These are phyloP conservation scores for Clarias macrocephalus DNA, from an alignment of 2,113 vertebrate genomes.

Conservation along the genomic window DNA sequence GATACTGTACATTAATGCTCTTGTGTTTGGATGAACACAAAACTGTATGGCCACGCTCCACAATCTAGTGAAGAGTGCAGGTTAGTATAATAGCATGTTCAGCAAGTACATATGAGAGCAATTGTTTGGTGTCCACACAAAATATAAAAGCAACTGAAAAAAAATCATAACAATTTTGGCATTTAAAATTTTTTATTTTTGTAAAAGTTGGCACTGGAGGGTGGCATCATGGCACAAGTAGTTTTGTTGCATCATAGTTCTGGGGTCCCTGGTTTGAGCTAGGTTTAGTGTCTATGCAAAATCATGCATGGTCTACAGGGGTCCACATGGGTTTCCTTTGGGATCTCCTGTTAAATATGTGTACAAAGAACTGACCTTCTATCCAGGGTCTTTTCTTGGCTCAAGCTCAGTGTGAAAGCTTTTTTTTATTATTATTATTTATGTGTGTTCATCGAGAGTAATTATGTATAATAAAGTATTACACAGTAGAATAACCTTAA, in stretches of 20 bases:
- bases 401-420: not conserved
- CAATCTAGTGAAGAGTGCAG: not conserved
- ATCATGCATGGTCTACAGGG: not conserved
- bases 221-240: not conserved
- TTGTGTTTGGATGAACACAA: not conserved
- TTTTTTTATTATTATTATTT: not conserved
- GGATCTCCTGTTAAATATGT: not conserved
- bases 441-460: not conserved
- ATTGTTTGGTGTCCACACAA: not conserved
- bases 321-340: not conserved
- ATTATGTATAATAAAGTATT: not conserved
- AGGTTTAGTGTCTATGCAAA: not conserved
- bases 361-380: too few species aligned
- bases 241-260: not conserved
- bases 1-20: not conserved
- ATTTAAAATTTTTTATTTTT: not conserved
- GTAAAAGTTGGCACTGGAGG: not conserved
- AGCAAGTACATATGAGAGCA: not conserved
- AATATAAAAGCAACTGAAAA: not conserved
- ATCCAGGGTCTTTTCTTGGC: not conserved
- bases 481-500: not conserved
- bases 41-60: not conserved
- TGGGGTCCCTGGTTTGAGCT: not conserved
- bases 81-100: not conserved
- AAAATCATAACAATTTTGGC: too few species aligned